Evolutionary conservation across 2,888 invertebrate species (phyloP), one percentile per base, ranked within the genome.

Genomic region (Pristionchus entomophagus): DNA sequence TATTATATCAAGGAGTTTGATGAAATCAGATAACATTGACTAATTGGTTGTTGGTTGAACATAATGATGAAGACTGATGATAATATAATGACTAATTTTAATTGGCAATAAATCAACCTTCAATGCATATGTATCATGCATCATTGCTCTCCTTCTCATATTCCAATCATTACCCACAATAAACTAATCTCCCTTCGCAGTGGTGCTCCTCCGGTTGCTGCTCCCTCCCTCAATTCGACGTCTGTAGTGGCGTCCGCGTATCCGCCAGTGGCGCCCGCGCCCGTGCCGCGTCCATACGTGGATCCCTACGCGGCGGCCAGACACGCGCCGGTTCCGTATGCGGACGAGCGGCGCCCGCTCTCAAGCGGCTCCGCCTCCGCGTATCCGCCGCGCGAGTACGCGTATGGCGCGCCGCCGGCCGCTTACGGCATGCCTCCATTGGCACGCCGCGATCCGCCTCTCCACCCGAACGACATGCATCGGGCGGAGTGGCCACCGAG

Each of bases 361-460:
- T 5, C 49, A 12, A n/a, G 77, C 10, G 45, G 41, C n/a, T 77
- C 77, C 78, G 78, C 51, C 51, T 51, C 49, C 26, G 77, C 10
- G 45, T 77, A 45, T 77, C 77, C 78, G 78, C 51, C 51, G 29
- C 78, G 26, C 32, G 32, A 22, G 8, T 38, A 73, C 73, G 73
- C 45, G 3, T 41, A 19, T 12, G 41, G 73, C 45, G 14, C 41
- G 35, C 32, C 45, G 49, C 14, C 49, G 26, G n/a, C 45, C 73
- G 65, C 78, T 29, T 26, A 26, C 10, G 29, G 49, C 51, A 29
- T n/a, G 41, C 73, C 41, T 38, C 65, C 65, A 14, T n/a, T n/a
- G n/a, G n/a, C n/a, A n/a, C n/a, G 56, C 8, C 56, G 17, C 56
- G 56, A 56, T 17, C 14, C n/a, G 35, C 38, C 35, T 4, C 38